Conservation (phyloP, 2,113 vertebrate genomes). For the Arvicanthis niloticus region DNA sequence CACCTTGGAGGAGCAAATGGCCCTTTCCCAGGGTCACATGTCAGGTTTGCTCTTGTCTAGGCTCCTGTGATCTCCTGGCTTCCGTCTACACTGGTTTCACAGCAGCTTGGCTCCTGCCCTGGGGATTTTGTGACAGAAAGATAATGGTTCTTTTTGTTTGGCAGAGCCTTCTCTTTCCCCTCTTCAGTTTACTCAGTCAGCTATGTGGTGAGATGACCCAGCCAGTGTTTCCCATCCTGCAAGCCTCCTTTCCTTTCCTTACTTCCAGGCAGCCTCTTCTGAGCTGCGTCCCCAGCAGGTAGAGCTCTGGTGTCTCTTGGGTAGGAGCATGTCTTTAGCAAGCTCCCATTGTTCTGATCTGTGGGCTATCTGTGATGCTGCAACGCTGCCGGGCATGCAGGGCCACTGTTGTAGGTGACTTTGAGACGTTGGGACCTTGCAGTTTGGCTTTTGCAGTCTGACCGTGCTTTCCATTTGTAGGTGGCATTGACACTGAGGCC, state of each 20-base stretch:
- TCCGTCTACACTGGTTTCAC: not conserved
- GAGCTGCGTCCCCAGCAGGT: not conserved
- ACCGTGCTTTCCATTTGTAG: constrained; percentile 67
- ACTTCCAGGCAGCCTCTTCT: not conserved
- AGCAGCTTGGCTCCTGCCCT: not conserved
- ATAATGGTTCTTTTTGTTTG: no score
- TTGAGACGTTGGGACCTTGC: not conserved
- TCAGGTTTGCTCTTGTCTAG: constrained; percentile 75
- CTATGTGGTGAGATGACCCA: not conserved
- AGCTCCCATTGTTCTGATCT: not conserved
- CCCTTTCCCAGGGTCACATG: not conserved
- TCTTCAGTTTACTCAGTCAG: not conserved
- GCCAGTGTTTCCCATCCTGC: not conserved
- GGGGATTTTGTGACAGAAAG: not conserved
- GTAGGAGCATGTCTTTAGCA: not conserved
- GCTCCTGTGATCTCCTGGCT: not conserved
- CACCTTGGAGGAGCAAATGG: not conserved
- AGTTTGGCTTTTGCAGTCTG: not conserved
- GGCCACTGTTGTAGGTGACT: not conserved
- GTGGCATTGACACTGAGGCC: constrained; percentile 61
- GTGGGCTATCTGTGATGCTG: not conserved
- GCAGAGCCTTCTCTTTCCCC: not conserved
- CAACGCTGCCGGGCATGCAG: not conserved
- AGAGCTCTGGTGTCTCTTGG: not conserved
- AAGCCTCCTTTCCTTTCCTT: not conserved